Evolutionary conservation across 2,888 invertebrate species (phyloP).

Genomic region (Oxycera nigricornis): DNA sequence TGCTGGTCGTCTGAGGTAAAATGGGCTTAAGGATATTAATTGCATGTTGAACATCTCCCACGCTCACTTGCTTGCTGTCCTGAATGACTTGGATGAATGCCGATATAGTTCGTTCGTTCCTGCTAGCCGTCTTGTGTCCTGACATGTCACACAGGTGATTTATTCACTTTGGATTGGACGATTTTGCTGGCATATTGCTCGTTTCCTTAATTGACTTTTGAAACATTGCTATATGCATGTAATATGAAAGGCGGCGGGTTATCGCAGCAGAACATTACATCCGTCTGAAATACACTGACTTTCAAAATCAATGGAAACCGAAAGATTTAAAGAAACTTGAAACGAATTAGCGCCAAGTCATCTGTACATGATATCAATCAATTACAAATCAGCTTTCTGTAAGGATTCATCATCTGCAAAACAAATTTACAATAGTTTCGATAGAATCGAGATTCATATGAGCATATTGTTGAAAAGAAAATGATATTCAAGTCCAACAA

Average conservation of each 20-base stretch:
- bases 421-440: no score
- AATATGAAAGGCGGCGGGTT: neutral
- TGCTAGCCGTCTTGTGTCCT: neutral
- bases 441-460: no score
- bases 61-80: neutral
- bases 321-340: no score
- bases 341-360: no score
- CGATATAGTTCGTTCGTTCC: neutral
- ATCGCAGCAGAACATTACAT: no score
- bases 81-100: constrained; percentile 7
- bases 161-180: constrained; percentile 20
- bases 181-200: constrained; percentile 32
- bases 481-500: no score
- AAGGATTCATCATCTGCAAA: no score
- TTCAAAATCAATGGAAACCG: no score
- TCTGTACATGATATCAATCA: no score
- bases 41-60: constrained; percentile 5
- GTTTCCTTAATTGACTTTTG: constrained; percentile 38
- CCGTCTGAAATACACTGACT: no score
- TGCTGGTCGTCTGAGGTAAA: constrained; percentile 15
- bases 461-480: no score
- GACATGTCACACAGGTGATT: constrained; percentile 10
- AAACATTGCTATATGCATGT: constrained; percentile 21
- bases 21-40: constrained; percentile 33
- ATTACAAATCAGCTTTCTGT: no score